Evolutionary conservation across 1,140 invertebrate genomes (phyloP), one percentile per base, ranked within the genome.

Genomic region (Lepidotrigona ventralis): DNA sequence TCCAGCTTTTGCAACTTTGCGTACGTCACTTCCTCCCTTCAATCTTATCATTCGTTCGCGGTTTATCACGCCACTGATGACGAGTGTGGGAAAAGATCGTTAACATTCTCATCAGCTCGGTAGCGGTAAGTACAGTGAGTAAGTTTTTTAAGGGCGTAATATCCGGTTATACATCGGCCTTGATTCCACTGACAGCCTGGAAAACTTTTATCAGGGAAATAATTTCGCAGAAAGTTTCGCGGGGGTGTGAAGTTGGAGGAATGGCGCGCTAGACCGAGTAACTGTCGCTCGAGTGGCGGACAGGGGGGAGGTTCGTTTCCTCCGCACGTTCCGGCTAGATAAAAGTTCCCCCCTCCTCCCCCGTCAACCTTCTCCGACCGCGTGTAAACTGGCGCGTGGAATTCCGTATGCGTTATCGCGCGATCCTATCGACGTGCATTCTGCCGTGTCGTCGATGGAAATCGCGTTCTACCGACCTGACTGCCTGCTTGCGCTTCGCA

Each of bases 181-280:
- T 80, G 87, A 86, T 86, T 86, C 76, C 86, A 88, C 63, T 74
- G 86, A 80, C 85, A 82, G 76, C 79, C 69, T 17, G 46, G 51
- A 56, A 88, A 88, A 88, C 82, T 89, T 89, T 89, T 89, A 89
- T 89, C 87, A 85, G 85, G 71, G 82, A 89, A 89, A 89, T 89
- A 89, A 89, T 89, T 88, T 88, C 64, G 79, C 75, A 69, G 76
- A 58, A 84, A 89, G 81, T 88, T 89, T 58, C 63, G 33, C 64
- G 68, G 71, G 66, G 46, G 68, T 70, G 51, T 46, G 72, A 89
- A 89, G 88, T 89, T 89, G 29, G 60, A 73, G 72, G 51, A 29
- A 39, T 56, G 70, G 72, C 53, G 72, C 39, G 75, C 66, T 26
- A 33, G 4, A 15, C 79, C 73, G 84, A 68, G 82, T 78, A 86